Evolutionary conservation across 2,797 vertebrate species (phyloP).

Genomic region (Enteromius afrohamiltoni): DNA sequence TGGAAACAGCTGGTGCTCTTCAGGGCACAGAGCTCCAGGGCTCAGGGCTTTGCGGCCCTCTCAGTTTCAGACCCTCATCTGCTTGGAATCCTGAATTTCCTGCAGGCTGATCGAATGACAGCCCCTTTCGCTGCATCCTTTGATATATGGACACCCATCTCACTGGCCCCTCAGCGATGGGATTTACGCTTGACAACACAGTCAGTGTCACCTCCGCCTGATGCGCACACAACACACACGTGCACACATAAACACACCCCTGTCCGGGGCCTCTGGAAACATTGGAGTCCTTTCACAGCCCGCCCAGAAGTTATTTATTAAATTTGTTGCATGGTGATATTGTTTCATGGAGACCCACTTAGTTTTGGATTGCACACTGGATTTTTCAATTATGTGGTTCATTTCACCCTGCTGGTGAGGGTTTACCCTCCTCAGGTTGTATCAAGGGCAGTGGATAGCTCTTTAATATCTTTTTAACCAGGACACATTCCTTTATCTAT

Average conservation of each 20-base stretch:
- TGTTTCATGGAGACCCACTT: constrained; percentile 81
- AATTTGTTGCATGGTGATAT: constrained; percentile 81
- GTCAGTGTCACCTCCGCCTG: constrained; percentile 83
- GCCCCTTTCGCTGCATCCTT: constrained; percentile 78
- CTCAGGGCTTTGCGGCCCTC: constrained; percentile 66
- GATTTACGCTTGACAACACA: constrained; percentile 87
- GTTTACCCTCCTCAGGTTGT: constrained; percentile 71
- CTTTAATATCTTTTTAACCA: constrained; percentile 82
- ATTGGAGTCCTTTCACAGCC: constrained; percentile 79
- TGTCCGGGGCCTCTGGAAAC: constrained; percentile 68
- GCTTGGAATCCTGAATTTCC: constrained; percentile 87
- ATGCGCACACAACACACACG: constrained; percentile 65
- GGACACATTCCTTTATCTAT: constrained; percentile 61
- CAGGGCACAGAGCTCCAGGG: constrained; percentile 78
- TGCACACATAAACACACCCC: constrained; percentile 52
- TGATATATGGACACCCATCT: constrained; percentile 86
- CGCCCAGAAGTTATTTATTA: constrained; percentile 83
- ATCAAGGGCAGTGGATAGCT: constrained; percentile 75
- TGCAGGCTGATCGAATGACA: constrained; percentile 84
- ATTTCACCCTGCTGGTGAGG: constrained; percentile 81
- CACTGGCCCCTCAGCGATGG: constrained; percentile 79
- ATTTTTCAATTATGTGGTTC: constrained; percentile 87
- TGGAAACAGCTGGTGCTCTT: constrained; percentile 82
- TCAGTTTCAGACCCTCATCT: constrained; percentile 87
- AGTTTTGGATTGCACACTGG: constrained; percentile 83